phyloP scores from a whole-genome alignment of 2,888 invertebrate genomes.

The Acanthosepion lycidas region DNA sequence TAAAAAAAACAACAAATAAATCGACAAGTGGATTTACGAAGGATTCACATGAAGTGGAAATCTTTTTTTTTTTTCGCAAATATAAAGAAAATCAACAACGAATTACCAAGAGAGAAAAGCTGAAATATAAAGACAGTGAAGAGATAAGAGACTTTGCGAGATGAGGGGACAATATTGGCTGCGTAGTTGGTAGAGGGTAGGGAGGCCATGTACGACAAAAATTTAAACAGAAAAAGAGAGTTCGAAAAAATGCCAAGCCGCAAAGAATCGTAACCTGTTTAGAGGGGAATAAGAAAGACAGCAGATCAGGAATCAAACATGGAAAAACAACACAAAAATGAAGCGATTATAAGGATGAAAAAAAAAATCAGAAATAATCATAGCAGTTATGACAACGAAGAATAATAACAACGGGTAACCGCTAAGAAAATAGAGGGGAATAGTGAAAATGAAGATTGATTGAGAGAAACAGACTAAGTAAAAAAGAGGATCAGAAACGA shows the following conservation, averaged over 20 bases:
- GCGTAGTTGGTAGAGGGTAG: neutral
- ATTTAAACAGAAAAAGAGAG: neutral
- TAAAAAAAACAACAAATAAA: neutral
- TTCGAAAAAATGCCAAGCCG: neutral
- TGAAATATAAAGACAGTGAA: neutral
- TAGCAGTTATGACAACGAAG: neutral
- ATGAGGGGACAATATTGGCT: neutral
- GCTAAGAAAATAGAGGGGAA: too few relatives aligned
- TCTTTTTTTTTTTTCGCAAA: neutral
- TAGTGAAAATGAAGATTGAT: too few relatives aligned
- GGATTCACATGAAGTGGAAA: neutral
- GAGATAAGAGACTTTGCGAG: neutral
- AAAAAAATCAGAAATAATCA: neutral
- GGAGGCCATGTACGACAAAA: neutral
- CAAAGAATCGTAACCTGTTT: constrained; percentile 15
- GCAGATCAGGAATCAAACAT: neutral
- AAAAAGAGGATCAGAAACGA: too few relatives aligned
- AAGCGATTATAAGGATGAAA: neutral
- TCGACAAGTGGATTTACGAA: neutral
- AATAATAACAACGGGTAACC: neutral
- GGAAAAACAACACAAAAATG: neutral
- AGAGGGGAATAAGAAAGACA: neutral
- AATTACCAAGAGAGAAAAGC: neutral
- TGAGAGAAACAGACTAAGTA: too few relatives aligned
- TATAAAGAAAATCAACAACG: neutral